Evolutionary conservation across 2,888 invertebrate genomes (phyloP), one percentile per base, ranked within the genome.

Genomic region (Tenthredo amoena): DNA sequence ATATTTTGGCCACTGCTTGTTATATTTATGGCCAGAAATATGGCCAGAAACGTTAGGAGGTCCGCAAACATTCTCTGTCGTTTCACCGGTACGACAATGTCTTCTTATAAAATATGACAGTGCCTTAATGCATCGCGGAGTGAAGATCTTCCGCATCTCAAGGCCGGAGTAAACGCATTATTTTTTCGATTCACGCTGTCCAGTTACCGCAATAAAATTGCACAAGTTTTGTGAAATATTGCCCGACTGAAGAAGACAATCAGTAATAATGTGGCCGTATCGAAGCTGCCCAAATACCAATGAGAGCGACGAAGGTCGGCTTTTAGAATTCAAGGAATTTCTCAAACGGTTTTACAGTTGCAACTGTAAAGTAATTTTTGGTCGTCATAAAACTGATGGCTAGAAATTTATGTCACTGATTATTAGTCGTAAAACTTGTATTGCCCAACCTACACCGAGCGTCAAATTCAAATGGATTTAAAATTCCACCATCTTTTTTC

Each of bases 21-120:
- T 91, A 91, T 91, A 92, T 92, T 93, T 92, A 92, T 91, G 91
- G 90, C 90, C 91, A 91, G 87, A 91, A 92, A 91, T 92, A 93
- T 92, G 93, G 90, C 88, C 91, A 91, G 89, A 91, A 91, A 91
- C 91, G 90, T 92, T 92, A 92, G 92, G 91, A 91, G 90, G 90
- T 92, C 91, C 88, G 88, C 89, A 91, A 92, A 92, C 91, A 90
- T 84, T 84, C 68, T 68, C 50, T 83, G 83, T 68, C 68, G 43
- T 40, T 65, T 71, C 37, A 47, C 47, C 68, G 47, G 43, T 26
- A 6, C 31, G 18, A 83, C 83, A 83, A 71, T 71, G 68, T 68
- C 47, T 47, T 18, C 10, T 31, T 47, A 34, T 58, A 26, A 83
- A 68, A 83, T 83, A 83, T 50, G 71, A 68, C 83, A 21, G 43